Evolutionary conservation across 2,113 vertebrate genomes (phyloP).

Genomic region (Oceanodroma tethys): DNA sequence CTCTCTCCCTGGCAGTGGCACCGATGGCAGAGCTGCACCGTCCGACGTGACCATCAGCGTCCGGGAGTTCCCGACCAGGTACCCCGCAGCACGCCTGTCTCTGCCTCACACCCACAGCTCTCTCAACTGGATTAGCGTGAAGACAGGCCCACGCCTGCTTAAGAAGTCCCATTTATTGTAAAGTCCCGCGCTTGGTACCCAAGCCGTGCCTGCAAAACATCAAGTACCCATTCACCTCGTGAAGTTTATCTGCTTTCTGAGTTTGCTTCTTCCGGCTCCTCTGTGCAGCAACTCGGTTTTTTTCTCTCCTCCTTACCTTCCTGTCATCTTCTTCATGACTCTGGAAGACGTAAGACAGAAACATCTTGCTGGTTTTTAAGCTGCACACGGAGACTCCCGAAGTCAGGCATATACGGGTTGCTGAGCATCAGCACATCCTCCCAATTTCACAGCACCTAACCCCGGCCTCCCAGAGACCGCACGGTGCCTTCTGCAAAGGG

Average conservation of each 20-base stretch:
- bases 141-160: not conserved
- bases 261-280: slow-evolving; percentile 92
- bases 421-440: not conserved
- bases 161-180: not conserved
- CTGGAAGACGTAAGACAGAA: slow-evolving; percentile 65
- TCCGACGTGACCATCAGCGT: not conserved
- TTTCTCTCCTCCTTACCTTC: slow-evolving; percentile 86
- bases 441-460: not conserved
- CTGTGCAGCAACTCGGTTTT: slow-evolving; percentile 91
- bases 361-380: not conserved
- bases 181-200: accelerated
- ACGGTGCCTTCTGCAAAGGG: not conserved
- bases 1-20: not conserved
- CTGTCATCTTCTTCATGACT: slow-evolving; percentile 79
- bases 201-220: not conserved
- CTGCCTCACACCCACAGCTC: not conserved
- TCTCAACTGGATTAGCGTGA: not conserved
- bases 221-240: slow-evolving; percentile 76
- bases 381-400: not conserved
- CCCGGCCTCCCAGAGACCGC: not conserved
- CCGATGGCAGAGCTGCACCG: not conserved
- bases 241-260: slow-evolving; percentile 89
- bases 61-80: accelerated
- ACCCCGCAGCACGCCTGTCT: not conserved
- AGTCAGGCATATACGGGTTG: not conserved